Evolutionary conservation across 2,113 vertebrate species (phyloP).

Genomic region (Motacilla tschutschensis): DNA sequence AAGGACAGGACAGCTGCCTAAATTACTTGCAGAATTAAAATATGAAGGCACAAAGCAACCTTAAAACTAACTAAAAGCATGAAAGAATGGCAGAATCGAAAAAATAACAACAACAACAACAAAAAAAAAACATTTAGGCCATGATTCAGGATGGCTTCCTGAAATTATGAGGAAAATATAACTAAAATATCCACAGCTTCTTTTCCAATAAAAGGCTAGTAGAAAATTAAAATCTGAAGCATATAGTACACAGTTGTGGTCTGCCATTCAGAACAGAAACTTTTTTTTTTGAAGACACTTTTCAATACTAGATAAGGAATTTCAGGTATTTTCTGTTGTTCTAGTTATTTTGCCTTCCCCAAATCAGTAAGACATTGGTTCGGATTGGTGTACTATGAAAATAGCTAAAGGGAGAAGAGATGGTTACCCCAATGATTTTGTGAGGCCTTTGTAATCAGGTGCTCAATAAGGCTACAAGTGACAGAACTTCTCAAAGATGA

Average conservation of each 20-base stretch:
- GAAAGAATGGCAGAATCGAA: background rate
- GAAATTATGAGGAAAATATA: background rate
- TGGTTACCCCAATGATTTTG: background rate
- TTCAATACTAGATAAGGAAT: background rate
- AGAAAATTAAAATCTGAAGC: background rate
- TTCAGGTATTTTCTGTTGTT: background rate
- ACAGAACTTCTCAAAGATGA: background rate
- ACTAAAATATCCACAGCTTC: background rate
- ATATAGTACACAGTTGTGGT: background rate
- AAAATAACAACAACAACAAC: background rate
- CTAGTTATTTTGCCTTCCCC: background rate
- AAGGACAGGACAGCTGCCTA: background rate
- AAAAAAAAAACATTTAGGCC: background rate
- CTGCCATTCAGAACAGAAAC: background rate
- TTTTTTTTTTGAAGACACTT: background rate
- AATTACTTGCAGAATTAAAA: background rate
- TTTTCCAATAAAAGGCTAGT: background rate
- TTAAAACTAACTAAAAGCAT: background rate
- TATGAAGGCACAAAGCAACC: background rate
- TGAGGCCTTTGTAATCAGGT: background rate
- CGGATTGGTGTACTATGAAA: background rate
- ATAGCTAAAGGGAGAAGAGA: background rate
- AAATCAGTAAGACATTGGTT: background rate
- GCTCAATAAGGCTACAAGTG: background rate
- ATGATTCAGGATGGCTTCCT: background rate